Percentiles rank a stretch among this genome's conserved stretches.
These are phyloP conservation scores for Rhogogaster chlorosoma DNA, from an alignment of 2,888 invertebrate genomes.

Conservation along the genomic window DNA sequence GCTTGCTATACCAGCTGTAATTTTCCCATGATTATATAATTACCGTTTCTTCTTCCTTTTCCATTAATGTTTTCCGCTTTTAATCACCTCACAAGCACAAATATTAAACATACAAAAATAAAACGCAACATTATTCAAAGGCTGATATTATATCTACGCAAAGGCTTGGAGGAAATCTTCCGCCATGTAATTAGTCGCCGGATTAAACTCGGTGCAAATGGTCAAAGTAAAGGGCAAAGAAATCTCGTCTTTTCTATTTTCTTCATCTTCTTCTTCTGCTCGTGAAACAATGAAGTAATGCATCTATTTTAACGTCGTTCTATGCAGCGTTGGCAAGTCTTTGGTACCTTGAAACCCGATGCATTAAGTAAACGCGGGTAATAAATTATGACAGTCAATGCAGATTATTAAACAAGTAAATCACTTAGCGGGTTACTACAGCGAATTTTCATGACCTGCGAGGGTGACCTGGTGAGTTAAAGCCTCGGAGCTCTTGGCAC, in stretches of 20 bases:
- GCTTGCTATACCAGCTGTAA: background rate
- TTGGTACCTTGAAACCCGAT: constrained; percentile 23
- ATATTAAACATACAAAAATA: background rate
- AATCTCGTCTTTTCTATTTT: background rate
- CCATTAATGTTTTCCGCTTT: background rate
- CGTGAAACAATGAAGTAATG: background rate
- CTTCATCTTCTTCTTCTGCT: no score
- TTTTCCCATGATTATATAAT: background rate
- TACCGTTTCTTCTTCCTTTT: background rate
- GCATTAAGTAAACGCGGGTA: constrained; percentile 66
- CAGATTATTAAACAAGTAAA: constrained; percentile 69
- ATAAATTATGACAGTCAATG: constrained; percentile 67
- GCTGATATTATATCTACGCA: no score
- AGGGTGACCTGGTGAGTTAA: constrained; percentile 51
- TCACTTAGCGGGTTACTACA: constrained; percentile 59
- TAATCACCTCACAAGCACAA: background rate
- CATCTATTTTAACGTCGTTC: background rate
- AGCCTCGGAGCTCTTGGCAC: background rate
- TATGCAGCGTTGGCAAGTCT: background rate
- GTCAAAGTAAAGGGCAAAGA: background rate
- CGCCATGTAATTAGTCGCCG: background rate
- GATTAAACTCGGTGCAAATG: background rate
- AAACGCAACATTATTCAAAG: background rate
- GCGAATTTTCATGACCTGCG: constrained; percentile 53
- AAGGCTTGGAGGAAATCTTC: background rate